Evolutionary conservation across 2,888 invertebrate genomes (phyloP), one percentile per base, ranked within the genome.

Genomic region (Hyposoter dolosus): DNA sequence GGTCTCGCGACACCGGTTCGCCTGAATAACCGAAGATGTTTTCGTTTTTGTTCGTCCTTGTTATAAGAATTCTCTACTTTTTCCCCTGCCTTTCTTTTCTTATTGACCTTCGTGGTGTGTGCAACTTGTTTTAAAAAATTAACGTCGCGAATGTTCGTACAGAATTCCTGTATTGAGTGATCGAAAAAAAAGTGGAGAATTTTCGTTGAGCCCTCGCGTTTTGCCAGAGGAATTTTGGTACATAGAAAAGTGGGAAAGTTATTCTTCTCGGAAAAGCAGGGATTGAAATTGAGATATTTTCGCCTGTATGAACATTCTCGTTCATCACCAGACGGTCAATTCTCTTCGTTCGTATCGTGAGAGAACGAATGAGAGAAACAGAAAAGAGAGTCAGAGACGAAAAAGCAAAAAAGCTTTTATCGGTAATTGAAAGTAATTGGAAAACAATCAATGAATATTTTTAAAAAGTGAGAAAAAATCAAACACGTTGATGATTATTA

Each of bases 1-100:
- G 95, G 95, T 87, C 95, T 94, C 89, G 95, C 94, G 86, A 94
- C 94, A 84, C 95, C 95, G 63, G 95, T 95, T 89, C 95, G 95
- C 94, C 95, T 95, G 93, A 90, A 90, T 89, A 88, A 89, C 86
- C 76, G 72, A 53, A 77, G 4, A 80, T 56, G n/a, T 43, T 69
- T 81, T 74, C 50, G 74, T 69, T 43, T 69, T 72, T 80, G 32
- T 45, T 78, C 15, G 84, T 53, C 32, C 75, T 74, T 60, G 23
- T 69, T 32, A 32, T 12, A 50, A 60, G n/a, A 43, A 32, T 45
- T 69, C 15, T 75, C 45, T 19, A 63, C 63, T 32, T 75, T 45
- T 19, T 77, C 53, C n/a, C 23, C 19, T 32, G 23, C 53, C 40
- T 66, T 43, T 81, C 47, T 72, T 32, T 65, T 65, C 65, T 15